These are phyloP conservation scores for Hyles vespertilio DNA, from an alignment of 1,140 invertebrate species.

Conservation along the genomic window DNA sequence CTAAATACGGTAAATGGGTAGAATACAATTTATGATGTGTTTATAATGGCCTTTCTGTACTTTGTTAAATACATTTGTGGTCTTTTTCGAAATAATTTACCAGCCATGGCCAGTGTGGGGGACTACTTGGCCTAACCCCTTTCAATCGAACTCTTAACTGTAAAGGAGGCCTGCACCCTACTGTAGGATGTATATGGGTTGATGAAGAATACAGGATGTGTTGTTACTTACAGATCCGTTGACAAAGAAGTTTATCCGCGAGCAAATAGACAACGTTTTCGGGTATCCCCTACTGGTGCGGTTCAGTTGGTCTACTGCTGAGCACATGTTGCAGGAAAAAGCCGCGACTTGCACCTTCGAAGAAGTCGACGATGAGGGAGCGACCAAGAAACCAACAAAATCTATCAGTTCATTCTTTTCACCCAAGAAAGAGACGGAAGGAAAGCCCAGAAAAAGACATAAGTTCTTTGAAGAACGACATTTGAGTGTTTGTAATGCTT, in stretches of 20 bases:
- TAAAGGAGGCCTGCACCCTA: no score
- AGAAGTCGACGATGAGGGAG: slow-evolving; percentile 79
- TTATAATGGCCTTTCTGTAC: no score
- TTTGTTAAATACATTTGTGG: no score
- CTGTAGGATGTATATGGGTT: no score
- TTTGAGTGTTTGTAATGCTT: slow-evolving; percentile 60
- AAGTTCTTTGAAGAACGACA: slow-evolving; percentile 78
- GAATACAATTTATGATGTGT: slow-evolving; percentile 9
- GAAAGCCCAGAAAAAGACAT: slow-evolving; percentile 69
- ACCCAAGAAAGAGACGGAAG: slow-evolving; percentile 52
- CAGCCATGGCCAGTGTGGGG: no score
- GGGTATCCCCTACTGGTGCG: slow-evolving; percentile 97
- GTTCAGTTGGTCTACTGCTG: slow-evolving; percentile 98
- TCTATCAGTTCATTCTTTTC: slow-evolving; percentile 79
- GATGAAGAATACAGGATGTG: no score
- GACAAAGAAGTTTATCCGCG: slow-evolving; percentile 93
- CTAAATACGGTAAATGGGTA: background rate
- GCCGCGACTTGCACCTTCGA: slow-evolving; percentile 82
- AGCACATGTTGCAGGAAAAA: slow-evolving; percentile 85
- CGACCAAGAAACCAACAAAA: slow-evolving; percentile 62
- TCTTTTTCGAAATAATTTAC: no score
- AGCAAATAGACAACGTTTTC: slow-evolving; percentile 93
- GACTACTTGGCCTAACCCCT: no score
- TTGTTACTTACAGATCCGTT: slow-evolving; percentile 85
- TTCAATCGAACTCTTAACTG: no score